phyloP scores from a whole-genome alignment of 2,888 invertebrate genomes.

The Napeogenes sylphis region DNA sequence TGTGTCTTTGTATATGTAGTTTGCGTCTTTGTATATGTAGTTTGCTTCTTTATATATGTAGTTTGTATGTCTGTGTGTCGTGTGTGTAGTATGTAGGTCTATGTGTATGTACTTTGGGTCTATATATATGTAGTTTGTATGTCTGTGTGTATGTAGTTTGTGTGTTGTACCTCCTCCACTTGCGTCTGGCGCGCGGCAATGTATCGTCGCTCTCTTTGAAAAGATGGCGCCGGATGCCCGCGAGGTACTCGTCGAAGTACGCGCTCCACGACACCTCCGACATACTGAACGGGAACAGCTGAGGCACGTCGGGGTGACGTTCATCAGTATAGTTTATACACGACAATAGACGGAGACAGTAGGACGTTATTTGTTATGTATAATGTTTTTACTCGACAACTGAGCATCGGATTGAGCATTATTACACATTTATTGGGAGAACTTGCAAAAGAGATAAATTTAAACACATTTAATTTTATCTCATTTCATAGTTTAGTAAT shows the following conservation, averaged over 20 bases:
- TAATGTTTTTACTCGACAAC: background rate
- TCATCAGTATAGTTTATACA: background rate
- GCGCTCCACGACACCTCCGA: constrained; percentile 82
- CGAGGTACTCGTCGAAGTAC: constrained; percentile 83
- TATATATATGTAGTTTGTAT: background rate
- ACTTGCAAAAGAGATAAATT: no score
- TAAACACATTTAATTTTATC: no score
- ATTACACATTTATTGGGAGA: no score
- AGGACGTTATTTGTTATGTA: no score
- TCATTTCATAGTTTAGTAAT: no score
- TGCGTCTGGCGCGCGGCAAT: constrained; percentile 79
- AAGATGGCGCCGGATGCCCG: constrained; percentile 85
- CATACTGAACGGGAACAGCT: constrained; percentile 86
- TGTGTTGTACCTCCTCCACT: constrained; percentile 76
- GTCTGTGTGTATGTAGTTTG: background rate
- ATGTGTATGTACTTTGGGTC: no score
- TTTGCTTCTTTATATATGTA: background rate
- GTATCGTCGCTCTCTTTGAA: constrained; percentile 86
- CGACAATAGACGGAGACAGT: no score
- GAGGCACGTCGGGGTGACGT: constrained; percentile 16
- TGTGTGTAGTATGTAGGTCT: background rate
- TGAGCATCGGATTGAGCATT: no score
- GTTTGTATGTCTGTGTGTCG: background rate
- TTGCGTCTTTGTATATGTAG: background rate
- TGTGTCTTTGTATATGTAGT: background rate